Evolutionary conservation across 2,888 invertebrate genomes (phyloP), one percentile per base, ranked within the genome.

Genomic region (Onchidella celtica): DNA sequence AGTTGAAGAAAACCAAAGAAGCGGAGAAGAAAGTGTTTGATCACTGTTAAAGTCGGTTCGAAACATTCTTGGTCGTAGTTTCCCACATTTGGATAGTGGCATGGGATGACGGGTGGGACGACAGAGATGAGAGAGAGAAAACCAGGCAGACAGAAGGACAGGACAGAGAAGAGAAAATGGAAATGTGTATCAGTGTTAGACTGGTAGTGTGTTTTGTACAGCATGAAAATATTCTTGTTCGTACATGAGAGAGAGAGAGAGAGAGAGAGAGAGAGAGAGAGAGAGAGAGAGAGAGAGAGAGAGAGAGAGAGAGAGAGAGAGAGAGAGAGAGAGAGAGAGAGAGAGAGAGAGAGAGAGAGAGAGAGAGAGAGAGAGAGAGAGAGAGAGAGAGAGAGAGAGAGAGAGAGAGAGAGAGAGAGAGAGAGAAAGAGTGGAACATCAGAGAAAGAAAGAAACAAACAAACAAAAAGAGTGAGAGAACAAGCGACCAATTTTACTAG

Each of bases 251-350:
- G 36, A 38, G 27, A 47, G 36, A 47, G 24, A 73, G 47, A 57
- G 29, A 73, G 72, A 47, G 27, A 55, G 9, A n/a, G 29, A 6
- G 27, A 55, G 57, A 27, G 21, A 57, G 21, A 17, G 21, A 1
- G 32, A 27, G 9, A 17, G 27, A 27, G 14, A 21, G 17, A 24
- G 36, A 17, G 36, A 36, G 59, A 21, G 29, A 4, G n/a, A 55
- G 59, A 70, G n/a, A 32, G 27, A 55, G 69, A 57, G 38, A 59
- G 59, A 57, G 59, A 34, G 32, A 47, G 55, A 32, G 34, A n/a
- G 4, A 40, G 55, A 21, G 14, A n/a, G 11, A 66, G 32, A 76
- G 24, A 11, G n/a, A 47, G 24, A 36, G 1, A 34, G 17, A 34
- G 29, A 34, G 36, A 38, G n/a, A 34, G 59, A 21, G 27, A 32